Base-by-base conservation (phyloP, 1,140 invertebrate genomes). In the Ceratina calcarata region DNA sequence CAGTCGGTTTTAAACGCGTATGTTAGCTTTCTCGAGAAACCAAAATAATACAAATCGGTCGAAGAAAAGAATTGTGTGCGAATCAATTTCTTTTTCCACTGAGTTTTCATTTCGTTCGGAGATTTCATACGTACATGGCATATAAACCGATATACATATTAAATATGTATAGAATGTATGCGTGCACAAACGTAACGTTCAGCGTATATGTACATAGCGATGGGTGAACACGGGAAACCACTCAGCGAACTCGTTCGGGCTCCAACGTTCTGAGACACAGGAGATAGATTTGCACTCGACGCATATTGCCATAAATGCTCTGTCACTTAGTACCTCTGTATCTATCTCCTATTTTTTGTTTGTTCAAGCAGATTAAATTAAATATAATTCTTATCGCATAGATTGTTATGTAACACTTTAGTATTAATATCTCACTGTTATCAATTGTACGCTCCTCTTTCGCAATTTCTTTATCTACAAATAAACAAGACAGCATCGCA, bases 161-260 rank as follows among this genome's bases (percentile, higher is more conserved):
- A 18, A n/a, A n/a, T n/a, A 81, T 73, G 74, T 49, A 61, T 67
- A 32, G 62, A 74, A 81, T 55, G 22, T 27, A 37, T 70, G 16
- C 16, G 37, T 3, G n/a, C 69, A 53, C 66, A 32, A 49, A 67
- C 27, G 53, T 45, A 37, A 20, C n/a, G n/a, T 53, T 7, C 51
- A 60, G 58, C 67, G 27, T 62, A 69, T 78, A 62, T 73, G 68
- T 64, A 78, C 53, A 57, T 66, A 51, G 62, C 71, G n/a, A 81
- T 60, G 51, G 72, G 27, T 51, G 84, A 85, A 86, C 84, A 85
- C 71, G 84, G 62, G 80, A 86, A 85, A 86, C 84, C 84, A 85
- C 84, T 86, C 84, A 86, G 80, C 24, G 53, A 76, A 72, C 67
- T 73, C 80, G 67, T 72, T 81, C 69, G 58, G 51, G 45, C 60